These are phyloP conservation scores for Agrotis segetum DNA, from an alignment of 2,888 invertebrate genomes.

Conservation along the genomic window DNA sequence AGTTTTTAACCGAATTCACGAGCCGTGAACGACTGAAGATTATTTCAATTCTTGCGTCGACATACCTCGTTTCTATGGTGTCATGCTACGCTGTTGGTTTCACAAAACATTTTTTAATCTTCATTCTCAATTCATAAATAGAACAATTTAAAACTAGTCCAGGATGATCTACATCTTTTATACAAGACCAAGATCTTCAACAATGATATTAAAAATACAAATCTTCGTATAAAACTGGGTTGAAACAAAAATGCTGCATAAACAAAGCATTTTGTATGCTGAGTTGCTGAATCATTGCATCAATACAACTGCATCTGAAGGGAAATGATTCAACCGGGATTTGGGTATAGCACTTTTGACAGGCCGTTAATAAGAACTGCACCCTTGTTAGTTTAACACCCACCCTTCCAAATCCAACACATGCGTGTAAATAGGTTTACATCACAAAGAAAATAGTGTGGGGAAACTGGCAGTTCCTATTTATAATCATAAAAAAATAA, in stretches of 20 bases:
- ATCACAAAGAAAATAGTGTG: slow-evolving; percentile 60
- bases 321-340: slow-evolving; percentile 81
- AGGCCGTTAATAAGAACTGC: slow-evolving; percentile 87
- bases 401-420: slow-evolving; percentile 79
- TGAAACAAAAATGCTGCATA: slow-evolving; percentile 3
- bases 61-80: too few species aligned
- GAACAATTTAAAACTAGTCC: too few species aligned
- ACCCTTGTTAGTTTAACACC: slow-evolving; percentile 87
- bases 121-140: too few species aligned
- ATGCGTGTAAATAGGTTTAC: slow-evolving; percentile 78
- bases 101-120: too few species aligned
- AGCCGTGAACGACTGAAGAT: too few species aligned
- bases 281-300: slow-evolving; percentile 62
- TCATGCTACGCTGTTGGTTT: too few species aligned
- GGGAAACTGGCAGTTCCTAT: slow-evolving; percentile 47
- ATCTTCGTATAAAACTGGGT: background rate
- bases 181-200: background rate
- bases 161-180: background rate
- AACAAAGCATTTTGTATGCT: slow-evolving; percentile 42
- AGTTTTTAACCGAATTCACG: too few species aligned
- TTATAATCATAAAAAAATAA: slow-evolving; percentile 43
- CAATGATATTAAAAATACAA: slow-evolving; percentile 17
- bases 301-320: slow-evolving; percentile 70
- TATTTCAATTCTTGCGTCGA: too few species aligned
- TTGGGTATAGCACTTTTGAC: slow-evolving; percentile 84